Conservation (phyloP, 2,888 invertebrate genomes). For the Rhimphoctona megacephalus region DNA sequence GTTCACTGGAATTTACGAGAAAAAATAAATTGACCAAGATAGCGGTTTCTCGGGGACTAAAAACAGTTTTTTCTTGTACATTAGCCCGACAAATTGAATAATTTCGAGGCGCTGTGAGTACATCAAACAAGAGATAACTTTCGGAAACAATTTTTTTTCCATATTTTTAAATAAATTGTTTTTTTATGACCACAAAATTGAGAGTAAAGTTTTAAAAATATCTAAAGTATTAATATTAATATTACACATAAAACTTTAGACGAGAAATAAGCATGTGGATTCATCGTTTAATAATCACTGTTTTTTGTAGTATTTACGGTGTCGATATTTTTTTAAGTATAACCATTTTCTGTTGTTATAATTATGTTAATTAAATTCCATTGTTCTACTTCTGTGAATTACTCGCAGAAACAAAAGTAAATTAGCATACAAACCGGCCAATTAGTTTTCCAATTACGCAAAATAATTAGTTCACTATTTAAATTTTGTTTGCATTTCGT, state of each 20-base stretch:
- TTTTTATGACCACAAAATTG: background rate
- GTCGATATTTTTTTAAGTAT: background rate
- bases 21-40: slow-evolving; percentile 34
- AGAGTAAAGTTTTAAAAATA: background rate
- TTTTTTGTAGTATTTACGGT: too few species aligned
- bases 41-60: slow-evolving; percentile 32
- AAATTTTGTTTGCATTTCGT: background rate
- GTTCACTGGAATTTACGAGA: slow-evolving; percentile 38
- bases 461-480: background rate
- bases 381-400: background rate
- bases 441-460: slow-evolving; percentile 1
- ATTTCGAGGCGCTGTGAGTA: background rate
- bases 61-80: slow-evolving; percentile 25
- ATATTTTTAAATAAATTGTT: background rate
- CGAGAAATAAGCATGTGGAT: background rate
- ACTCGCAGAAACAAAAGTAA: background rate
- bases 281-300: background rate
- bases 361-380: background rate
- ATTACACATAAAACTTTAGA: too few species aligned
- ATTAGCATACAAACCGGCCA: slow-evolving; percentile 3
- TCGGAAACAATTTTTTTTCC: background rate
- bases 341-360: background rate
- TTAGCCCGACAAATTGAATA: background rate
- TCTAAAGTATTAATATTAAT: background rate
- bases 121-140: background rate